Evolutionary conservation across 2,797 vertebrate species (phyloP).

Genomic region (Balearica regulorum): DNA sequence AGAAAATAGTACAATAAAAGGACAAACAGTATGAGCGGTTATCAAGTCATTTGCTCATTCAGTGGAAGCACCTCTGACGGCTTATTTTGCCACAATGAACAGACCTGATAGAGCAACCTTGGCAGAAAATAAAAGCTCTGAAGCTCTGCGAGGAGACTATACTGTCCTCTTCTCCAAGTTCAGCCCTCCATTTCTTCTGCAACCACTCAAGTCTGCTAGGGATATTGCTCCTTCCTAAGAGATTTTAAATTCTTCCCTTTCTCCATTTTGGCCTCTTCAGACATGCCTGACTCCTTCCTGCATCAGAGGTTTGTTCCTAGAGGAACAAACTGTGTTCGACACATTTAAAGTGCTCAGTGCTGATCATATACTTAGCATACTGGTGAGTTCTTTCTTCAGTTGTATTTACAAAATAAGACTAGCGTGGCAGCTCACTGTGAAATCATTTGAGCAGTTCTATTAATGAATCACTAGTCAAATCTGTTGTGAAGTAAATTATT

Average conservation of each 20-base stretch:
- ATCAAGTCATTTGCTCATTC: not conserved
- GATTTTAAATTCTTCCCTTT: not conserved
- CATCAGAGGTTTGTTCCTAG: not conserved
- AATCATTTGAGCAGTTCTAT: not conserved
- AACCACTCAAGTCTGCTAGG: not conserved
- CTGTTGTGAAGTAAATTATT: constrained; percentile 8
- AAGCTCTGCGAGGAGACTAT: not conserved
- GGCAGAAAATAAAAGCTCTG: not conserved
- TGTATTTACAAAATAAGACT: not conserved
- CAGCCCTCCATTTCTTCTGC: not conserved
- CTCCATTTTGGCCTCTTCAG: not conserved
- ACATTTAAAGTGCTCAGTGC: constrained; percentile 15
- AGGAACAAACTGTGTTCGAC: not conserved
- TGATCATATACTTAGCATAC: not conserved
- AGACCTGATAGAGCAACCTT: not conserved
- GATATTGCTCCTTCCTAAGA: not conserved
- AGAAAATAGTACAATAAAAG: not conserved
- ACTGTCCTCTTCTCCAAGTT: not conserved
- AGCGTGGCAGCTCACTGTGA: not conserved
- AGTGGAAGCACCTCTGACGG: not conserved
- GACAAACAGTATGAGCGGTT: not conserved
- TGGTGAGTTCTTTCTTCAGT: not conserved
- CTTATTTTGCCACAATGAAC: not conserved
- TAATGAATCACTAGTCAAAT: not conserved
- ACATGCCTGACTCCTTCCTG: not conserved